A percentile compares a stretch with the other conserved stretches of the same genome.
Conservation (phyloP, 37 sponge, comb jelly and placozoan species). For the Lycopodina hypogea region DNA sequence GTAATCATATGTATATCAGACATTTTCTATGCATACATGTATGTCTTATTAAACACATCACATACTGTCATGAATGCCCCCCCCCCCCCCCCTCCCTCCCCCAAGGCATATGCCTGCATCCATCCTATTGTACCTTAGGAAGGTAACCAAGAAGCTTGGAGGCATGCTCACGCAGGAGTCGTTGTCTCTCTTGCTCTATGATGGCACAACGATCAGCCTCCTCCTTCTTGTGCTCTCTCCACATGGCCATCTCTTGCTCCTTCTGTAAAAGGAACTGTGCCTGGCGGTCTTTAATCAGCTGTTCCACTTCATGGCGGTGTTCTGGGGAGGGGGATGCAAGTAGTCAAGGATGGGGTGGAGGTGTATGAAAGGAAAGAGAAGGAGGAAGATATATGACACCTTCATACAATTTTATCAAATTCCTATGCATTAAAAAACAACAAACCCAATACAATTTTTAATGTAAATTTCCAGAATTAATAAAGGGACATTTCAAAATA, state of each 20-base stretch:
- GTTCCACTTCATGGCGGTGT: slow-evolving; percentile 91
- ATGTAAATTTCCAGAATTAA: too few relatives aligned
- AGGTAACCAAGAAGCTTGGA: slow-evolving; percentile 88
- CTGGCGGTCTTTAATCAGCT: slow-evolving; percentile 82
- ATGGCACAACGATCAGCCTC: slow-evolving; percentile 60
- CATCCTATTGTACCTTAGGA: slow-evolving; percentile 87
- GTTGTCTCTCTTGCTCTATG: slow-evolving; percentile 95
- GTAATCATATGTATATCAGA: too few relatives aligned
- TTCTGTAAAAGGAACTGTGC: slow-evolving; percentile 75
- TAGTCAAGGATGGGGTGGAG: background rate
- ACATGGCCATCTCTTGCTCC: slow-evolving; percentile 77
- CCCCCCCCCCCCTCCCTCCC: too few relatives aligned
- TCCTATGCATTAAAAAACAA: too few relatives aligned
- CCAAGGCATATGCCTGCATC: too few relatives aligned
- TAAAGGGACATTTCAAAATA: too few relatives aligned
- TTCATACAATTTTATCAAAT: background rate
- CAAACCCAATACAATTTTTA: too few relatives aligned
- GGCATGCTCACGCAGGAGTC: slow-evolving; percentile 89
- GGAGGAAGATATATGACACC: background rate
- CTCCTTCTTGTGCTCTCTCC: slow-evolving; percentile 66
- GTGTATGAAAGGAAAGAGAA: too few relatives aligned
- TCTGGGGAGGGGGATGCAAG: slow-evolving; percentile 29
- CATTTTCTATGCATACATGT: too few relatives aligned
- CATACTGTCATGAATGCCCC: too few relatives aligned
- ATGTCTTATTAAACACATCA: too few relatives aligned